Percentiles rank a stretch among this genome's conserved stretches.
These are phyloP conservation scores for Hyperoplus immaculatus DNA, from an alignment of 2,797 vertebrate species.

Conservation along the genomic window DNA sequence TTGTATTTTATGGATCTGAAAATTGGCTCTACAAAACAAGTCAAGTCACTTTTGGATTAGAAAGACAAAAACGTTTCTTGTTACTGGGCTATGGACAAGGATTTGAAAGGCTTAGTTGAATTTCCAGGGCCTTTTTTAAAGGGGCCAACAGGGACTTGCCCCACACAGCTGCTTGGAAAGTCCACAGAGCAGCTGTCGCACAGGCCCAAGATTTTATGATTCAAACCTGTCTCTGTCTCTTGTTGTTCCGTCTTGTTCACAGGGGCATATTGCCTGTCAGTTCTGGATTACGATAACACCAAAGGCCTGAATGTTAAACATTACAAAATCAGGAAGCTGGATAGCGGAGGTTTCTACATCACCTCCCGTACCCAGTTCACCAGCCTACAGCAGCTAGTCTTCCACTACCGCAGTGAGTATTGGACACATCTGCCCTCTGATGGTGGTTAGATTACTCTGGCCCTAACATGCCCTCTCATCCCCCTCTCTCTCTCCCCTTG, in stretches of 20 bases:
- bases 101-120: constrained; percentile 7
- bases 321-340: constrained; percentile 98
- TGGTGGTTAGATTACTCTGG: neutral
- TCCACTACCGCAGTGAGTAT: constrained; percentile 96
- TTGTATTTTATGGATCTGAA: neutral
- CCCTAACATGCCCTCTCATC: neutral
- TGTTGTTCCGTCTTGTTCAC: constrained; percentile 44
- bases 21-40: neutral
- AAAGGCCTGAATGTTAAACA: constrained; percentile 98
- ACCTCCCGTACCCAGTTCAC: constrained; percentile 97
- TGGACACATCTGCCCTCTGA: neutral
- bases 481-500: constrained; percentile 1
- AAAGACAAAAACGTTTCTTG: neutral
- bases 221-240: constrained; percentile 52
- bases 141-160: constrained; percentile 28
- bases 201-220: constrained; percentile 37
- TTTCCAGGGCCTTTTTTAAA: constrained; percentile 17
- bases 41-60: neutral
- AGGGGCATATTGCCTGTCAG: constrained; percentile 97
- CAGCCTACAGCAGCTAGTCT: constrained; percentile 96
- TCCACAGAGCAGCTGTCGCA: constrained; percentile 64
- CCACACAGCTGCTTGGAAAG: constrained; percentile 62
- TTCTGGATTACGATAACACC: constrained; percentile 94
- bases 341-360: constrained; percentile 97
- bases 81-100: neutral